Evolutionary conservation across 2,113 vertebrate genomes (phyloP), one percentile per base, ranked within the genome.

Genomic region (Etheostoma spectabile): DNA sequence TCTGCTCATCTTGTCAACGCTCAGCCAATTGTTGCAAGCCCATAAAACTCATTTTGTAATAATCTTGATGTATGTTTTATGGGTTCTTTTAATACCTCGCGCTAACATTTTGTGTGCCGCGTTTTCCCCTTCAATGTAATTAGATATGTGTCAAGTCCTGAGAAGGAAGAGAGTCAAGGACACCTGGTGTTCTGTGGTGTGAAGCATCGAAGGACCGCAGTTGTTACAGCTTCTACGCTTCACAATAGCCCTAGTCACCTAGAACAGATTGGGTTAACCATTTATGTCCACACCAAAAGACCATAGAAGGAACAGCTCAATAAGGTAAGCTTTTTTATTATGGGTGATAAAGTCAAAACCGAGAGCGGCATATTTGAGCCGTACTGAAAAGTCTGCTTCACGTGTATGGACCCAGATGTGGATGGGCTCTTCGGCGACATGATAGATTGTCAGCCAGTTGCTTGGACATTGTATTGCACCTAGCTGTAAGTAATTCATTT

Each of bases 91-190:
- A 38, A 38, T 38, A 38, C 35, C 35, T 38, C 33, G 33, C 33
- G 0, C 33, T 33, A 33, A 33, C 62, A 70, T 53, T 71, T 48
- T 6, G 4, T 21, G n/a, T 56, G 18, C 10, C 4, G 27, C 30
- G 46, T 83, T 85, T 57, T 55, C 80, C 19, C 18, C 24, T 53
- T 73, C 78, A 53, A 21, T 72, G 79, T 68, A 88, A 88, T 74
- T 19, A 53, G 77, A 90, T 83, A 87, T 5, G 27, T 77, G 85
- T 48, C 0, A n/a, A 18, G 45, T 7, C 63, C 24, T 42, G 33
- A 77, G 67, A 80, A 33, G 63, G 52, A 65, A 21, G 16, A 8
- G 4, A 66, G 46, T 83, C 68, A 59, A 63, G 24, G 72, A 80
- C 6, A 3, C 16, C 19, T 35, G 19, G 7, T 57, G 51, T 27